A percentile compares a stretch with the other conserved stretches of the same genome.
phyloP scores from a whole-genome alignment of 2,113 vertebrate genomes.

The Herpailurus yagouaroundi region DNA sequence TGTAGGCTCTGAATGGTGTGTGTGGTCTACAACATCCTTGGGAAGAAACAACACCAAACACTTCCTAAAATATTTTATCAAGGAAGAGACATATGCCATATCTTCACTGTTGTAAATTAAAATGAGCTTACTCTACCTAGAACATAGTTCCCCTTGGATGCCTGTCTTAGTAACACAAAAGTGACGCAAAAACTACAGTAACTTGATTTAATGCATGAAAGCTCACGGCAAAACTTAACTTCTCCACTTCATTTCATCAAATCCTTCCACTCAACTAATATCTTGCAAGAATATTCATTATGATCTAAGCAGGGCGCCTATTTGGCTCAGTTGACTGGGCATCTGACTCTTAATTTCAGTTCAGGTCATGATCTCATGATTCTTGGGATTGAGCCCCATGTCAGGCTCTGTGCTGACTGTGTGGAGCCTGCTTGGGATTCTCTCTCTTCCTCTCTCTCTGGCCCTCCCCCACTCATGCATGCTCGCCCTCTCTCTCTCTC shows the following conservation, averaged over 20 bases:
- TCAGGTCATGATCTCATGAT: neutral
- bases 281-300: neutral
- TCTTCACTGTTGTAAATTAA: neutral
- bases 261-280: neutral
- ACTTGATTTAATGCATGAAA: neutral
- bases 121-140: neutral
- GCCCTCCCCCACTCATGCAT: neutral
- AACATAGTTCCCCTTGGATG: neutral
- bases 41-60: neutral
- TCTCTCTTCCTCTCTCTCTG: neutral
- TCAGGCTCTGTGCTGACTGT: neutral
- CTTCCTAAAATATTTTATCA: conserved; percentile 16
- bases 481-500: neutral
- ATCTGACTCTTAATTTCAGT: neutral
- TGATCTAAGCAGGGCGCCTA: neutral
- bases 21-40: neutral
- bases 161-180: neutral
- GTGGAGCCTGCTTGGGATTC: neutral
- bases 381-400: too few species aligned
- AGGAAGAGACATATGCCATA: conserved; percentile 18
- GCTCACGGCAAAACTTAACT: neutral
- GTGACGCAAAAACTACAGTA: neutral
- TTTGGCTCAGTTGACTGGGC: neutral
- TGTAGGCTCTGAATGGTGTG: neutral
- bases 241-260: conserved; percentile 17